Conservation (phyloP, 2,888 invertebrate species). For the Cataglyphis altisquamis region DNA sequence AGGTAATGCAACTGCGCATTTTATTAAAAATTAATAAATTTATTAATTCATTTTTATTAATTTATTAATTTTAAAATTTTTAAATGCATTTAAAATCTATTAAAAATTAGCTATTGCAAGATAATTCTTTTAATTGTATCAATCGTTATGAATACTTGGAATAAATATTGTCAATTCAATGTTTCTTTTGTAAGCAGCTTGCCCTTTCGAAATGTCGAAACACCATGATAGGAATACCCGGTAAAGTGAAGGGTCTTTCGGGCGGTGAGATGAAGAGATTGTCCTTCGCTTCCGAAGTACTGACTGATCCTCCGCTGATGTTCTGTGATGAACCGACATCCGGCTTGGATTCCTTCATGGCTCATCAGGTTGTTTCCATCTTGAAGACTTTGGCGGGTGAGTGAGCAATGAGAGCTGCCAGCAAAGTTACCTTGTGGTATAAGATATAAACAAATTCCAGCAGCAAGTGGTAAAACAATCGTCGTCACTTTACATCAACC, state of each 20-base stretch:
- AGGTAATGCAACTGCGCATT: conserved; percentile 87
- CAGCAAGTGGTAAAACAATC: conserved; percentile 92
- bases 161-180: not conserved
- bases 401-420: conserved; percentile 27
- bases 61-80: not conserved
- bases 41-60: not conserved
- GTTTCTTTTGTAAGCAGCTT: conserved; percentile 87
- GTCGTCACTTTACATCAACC: conserved; percentile 98
- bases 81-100: not conserved
- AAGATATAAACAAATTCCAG: not conserved
- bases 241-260: conserved; percentile 95
- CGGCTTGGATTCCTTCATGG: conserved; percentile 98
- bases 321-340: conserved; percentile 99
- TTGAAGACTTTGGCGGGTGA: conserved; percentile 90
- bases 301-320: conserved; percentile 97
- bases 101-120: not conserved
- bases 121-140: not conserved
- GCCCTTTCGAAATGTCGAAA: conserved; percentile 96
- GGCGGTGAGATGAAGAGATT: conserved; percentile 98
- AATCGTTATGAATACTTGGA: not conserved
- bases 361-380: conserved; percentile 93
- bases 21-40: not conserved
- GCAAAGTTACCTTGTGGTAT: not conserved
- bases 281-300: conserved; percentile 98
- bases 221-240: conserved; percentile 95